Evolutionary conservation across 2,113 vertebrate genomes (phyloP).

Genomic region (Promerops cafer): DNA sequence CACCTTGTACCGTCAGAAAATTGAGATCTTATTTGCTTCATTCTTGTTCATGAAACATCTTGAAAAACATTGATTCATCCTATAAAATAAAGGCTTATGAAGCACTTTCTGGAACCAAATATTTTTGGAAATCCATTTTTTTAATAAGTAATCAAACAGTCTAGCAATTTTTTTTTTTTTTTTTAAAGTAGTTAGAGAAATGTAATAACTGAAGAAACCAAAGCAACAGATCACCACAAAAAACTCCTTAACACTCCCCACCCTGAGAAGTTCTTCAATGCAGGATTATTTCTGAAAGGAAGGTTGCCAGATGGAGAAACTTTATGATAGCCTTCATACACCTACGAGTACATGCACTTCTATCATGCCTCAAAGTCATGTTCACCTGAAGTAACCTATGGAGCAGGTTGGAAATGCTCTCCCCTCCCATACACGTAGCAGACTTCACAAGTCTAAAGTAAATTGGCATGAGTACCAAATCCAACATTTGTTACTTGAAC

Average conservation of each 20-base stretch:
- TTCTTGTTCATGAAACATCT: not conserved
- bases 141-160: not conserved
- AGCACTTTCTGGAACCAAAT: not conserved
- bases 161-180: not conserved
- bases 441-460: not conserved
- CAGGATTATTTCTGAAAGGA: not conserved
- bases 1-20: not conserved
- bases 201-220: not conserved
- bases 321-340: not conserved
- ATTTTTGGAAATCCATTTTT: not conserved
- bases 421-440: accelerated
- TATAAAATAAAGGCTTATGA: not conserved
- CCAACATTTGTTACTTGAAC: not conserved
- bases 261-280: not conserved
- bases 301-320: not conserved
- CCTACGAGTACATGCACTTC: not conserved
- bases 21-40: not conserved
- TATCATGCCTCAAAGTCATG: accelerated
- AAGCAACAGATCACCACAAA: not conserved
- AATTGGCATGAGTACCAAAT: not conserved
- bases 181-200: not conserved
- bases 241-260: accelerated
- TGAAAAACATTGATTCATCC: not conserved
- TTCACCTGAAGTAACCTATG: not conserved
- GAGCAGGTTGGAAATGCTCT: not conserved